A percentile compares a stretch with the other conserved stretches of the same genome.
Conservation (phyloP, 2,113 vertebrate genomes). For the Rhinolophus ferrumequinum region DNA sequence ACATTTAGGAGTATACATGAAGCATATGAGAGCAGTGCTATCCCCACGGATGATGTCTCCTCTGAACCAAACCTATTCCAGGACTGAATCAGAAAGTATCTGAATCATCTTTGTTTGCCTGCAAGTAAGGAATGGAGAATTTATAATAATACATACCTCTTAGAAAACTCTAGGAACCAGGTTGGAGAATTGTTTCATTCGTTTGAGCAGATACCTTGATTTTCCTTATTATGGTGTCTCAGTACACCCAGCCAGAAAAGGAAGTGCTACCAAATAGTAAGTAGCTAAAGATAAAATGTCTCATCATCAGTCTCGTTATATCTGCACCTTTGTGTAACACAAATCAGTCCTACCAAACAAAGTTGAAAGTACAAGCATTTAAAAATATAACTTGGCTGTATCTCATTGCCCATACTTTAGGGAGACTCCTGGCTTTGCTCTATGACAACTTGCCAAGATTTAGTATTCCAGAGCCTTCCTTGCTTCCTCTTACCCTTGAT, state of each 20-base stretch:
- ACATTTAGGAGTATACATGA: accelerated
- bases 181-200: background rate
- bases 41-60: background rate
- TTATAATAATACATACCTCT: background rate
- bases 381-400: background rate
- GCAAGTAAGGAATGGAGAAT: background rate
- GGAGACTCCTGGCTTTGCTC: background rate
- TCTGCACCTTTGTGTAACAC: background rate
- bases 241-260: background rate
- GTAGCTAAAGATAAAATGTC: background rate
- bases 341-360: background rate
- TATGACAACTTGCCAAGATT: background rate
- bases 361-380: background rate
- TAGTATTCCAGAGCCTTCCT: background rate
- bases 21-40: background rate
- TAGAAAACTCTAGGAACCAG: background rate
- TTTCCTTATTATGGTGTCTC: background rate
- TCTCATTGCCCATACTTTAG: background rate
- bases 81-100: background rate
- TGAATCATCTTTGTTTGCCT: background rate
- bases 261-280: background rate
- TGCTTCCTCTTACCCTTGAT: background rate
- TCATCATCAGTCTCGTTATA: background rate
- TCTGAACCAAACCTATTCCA: background rate
- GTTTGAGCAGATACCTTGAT: background rate